Conservation (phyloP, 2,888 invertebrate species). For the Pollenia labialis region DNA sequence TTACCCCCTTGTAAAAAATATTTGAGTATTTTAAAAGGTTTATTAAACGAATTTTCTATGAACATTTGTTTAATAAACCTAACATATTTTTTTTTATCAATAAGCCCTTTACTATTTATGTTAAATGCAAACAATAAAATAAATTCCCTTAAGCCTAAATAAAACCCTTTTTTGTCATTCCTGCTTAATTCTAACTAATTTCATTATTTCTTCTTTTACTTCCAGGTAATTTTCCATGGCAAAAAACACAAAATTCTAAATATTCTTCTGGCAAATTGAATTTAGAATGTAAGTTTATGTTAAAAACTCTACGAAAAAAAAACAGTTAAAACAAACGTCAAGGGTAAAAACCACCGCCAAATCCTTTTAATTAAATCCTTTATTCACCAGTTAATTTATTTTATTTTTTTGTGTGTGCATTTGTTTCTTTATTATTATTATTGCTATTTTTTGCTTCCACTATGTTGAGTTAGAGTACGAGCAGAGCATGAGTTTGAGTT, state of each 20-base stretch:
- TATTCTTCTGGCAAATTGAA: slow-evolving; percentile 40
- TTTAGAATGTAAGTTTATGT: slow-evolving; percentile 49
- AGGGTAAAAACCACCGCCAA: slow-evolving; percentile 37
- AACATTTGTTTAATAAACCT: too few relatives aligned
- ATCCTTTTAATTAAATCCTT: slow-evolving; percentile 69
- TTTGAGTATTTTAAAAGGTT: too few relatives aligned
- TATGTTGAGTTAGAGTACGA: too few relatives aligned
- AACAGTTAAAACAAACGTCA: not conserved
- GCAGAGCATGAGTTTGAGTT: not conserved
- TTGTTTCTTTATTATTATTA: slow-evolving; percentile 41
- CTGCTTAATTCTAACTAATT: slow-evolving; percentile 19
- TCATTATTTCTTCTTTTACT: slow-evolving; percentile 52
- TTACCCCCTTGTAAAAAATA: too few relatives aligned
- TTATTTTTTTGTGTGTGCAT: slow-evolving; percentile 36
- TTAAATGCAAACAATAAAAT: slow-evolving; percentile 21
- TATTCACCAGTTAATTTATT: slow-evolving; percentile 69
- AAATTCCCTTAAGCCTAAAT: slow-evolving; percentile 19
- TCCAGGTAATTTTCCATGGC: slow-evolving; percentile 63
- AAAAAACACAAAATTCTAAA: slow-evolving; percentile 32
- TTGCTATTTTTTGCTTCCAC: not conserved
- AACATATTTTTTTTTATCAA: not conserved
- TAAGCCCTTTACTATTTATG: slow-evolving; percentile 11
- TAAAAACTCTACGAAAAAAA: not conserved
- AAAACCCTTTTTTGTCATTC: slow-evolving; percentile 7
- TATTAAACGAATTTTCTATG: too few relatives aligned